Evolutionary conservation across 2,113 vertebrate genomes (phyloP).

Genomic region (Micronycteris hirsuta): DNA sequence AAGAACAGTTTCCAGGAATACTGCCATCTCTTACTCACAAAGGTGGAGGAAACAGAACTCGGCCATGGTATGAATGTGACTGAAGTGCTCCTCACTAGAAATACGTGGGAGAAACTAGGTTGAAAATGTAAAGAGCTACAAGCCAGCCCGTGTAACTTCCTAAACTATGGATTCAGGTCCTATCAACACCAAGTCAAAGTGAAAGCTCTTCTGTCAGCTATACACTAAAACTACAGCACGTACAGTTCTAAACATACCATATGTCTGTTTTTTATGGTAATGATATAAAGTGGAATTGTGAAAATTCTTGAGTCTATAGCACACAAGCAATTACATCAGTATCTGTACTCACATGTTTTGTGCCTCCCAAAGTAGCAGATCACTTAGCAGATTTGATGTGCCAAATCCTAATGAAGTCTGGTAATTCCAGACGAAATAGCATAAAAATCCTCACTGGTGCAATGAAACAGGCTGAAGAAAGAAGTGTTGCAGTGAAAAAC

Average conservation of each 20-base stretch:
- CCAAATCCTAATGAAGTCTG: too few species aligned
- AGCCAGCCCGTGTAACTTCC: background rate
- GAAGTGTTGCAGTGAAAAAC: too few species aligned
- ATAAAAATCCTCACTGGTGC: too few species aligned
- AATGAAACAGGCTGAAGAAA: too few species aligned
- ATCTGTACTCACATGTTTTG: background rate
- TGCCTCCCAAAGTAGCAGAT: background rate
- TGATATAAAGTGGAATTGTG: background rate
- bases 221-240: background rate
- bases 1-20: background rate
- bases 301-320: background rate
- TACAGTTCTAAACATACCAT: background rate
- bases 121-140: background rate
- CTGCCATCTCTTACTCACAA: background rate
- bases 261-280: background rate
- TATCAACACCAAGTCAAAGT: background rate
- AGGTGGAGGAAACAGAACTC: background rate
- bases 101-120: background rate
- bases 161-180: background rate
- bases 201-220: background rate
- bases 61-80: background rate
- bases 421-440: too few species aligned
- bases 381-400: too few species aligned
- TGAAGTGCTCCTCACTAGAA: background rate
- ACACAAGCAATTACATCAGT: background rate